Evolutionary conservation across 2,888 invertebrate species (phyloP).

Genomic region (Nomada fucata): DNA sequence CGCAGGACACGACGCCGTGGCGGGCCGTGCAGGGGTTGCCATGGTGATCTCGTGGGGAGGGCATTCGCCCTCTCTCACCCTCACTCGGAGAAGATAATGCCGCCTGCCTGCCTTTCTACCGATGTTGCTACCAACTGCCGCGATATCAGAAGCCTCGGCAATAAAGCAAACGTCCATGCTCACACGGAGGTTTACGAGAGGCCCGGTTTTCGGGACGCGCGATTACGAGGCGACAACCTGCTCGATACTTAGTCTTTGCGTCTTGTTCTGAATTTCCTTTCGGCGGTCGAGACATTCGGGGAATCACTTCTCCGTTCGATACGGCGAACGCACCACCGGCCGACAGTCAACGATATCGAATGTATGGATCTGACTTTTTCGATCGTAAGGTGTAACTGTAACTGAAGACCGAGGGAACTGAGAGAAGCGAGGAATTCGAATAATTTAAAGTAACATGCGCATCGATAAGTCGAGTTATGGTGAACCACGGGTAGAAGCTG

Average conservation of each 20-base stretch:
- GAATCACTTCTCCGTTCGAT: not conserved
- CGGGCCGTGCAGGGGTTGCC: slow-evolving; percentile 82
- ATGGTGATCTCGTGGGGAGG: slow-evolving; percentile 82
- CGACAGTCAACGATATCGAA: not conserved
- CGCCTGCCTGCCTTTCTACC: slow-evolving; percentile 76
- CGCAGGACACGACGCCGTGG: slow-evolving; percentile 80
- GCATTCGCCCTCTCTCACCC: slow-evolving; percentile 82
- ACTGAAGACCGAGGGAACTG: no score
- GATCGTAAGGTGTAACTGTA: no score
- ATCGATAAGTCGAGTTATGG: slow-evolving; percentile 6
- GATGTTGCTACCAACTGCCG: slow-evolving; percentile 76
- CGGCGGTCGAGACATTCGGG: not conserved
- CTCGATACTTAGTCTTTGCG: slow-evolving; percentile 55
- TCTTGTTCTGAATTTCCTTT: slow-evolving; percentile 13
- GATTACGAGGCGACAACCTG: slow-evolving; percentile 76
- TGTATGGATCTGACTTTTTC: no score
- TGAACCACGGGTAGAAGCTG: not conserved
- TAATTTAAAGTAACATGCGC: not conserved
- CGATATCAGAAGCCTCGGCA: slow-evolving; percentile 81
- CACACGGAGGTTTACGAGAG: slow-evolving; percentile 70
- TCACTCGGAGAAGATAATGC: slow-evolving; percentile 81
- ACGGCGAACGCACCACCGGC: not conserved
- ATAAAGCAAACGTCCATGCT: slow-evolving; percentile 79
- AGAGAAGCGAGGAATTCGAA: not conserved
- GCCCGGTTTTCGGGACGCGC: slow-evolving; percentile 66